Evolutionary conservation across 1,140 invertebrate genomes (phyloP), one percentile per base, ranked within the genome.

Genomic region (Bombus balteatus): DNA sequence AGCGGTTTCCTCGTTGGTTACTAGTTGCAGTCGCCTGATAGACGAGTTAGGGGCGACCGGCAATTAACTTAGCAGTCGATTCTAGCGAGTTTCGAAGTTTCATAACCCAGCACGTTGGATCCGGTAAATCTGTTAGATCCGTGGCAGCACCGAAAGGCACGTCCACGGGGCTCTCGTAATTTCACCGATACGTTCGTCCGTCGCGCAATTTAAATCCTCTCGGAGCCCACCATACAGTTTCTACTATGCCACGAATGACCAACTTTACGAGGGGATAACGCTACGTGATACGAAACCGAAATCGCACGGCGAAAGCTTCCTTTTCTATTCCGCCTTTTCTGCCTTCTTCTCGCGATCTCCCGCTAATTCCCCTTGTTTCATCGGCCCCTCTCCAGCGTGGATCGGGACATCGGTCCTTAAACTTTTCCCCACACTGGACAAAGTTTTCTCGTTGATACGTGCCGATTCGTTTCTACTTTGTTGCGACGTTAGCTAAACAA

Each of bases 21-120:
- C 57, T n/a, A 39, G 68, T 22, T 1, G 22, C 3, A 6, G 25
- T n/a, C 0, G 22, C 41, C 43, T 0, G 66, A 32, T 28, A 4
- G 78, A 37, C 28, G 34, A 47, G 2, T 2, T 32, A 32, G 8
- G 22, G 9, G 12, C 25, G 37, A 41, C 43, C 37, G 74, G 32
- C 87, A 83, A 88, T 89, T 86, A 89, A 89, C 72, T 89, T 89
- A 71, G 53, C 66, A 72, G 80, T 83, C 80, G 65, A 87, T 83
- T 83, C 65, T 72, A 77, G 71, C 32, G n/a, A 71, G 76, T 86
- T 83, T 68, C 79, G 1, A 6, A 71, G 83, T 77, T 81, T 59
- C 62, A 57, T 79, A 80, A 87, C 37, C 43, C 68, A 8, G 10
- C 71, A 59, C 22, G 74, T 75, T 79, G 53, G 71, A 37, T 73